Percentiles rank a stretch among this genome's conserved stretches.
Evolutionary conservation across 2,797 vertebrate species (phyloP).

Genomic region (Pipistrellus kuhlii): DNA sequence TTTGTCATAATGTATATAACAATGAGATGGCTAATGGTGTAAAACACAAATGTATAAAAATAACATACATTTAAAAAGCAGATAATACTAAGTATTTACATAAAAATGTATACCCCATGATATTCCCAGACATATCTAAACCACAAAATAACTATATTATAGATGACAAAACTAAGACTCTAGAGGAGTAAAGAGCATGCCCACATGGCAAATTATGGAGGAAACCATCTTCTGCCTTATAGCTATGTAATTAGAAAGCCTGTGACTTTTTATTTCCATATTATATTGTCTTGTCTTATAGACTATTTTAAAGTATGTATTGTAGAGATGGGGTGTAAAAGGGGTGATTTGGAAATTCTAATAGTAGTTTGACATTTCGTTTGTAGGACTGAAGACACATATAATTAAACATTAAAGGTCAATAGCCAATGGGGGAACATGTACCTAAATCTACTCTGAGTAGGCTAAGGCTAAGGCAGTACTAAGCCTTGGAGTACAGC

Average conservation of each 20-base stretch:
- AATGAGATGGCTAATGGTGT: neutral
- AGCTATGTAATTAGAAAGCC: neutral
- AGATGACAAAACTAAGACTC: neutral
- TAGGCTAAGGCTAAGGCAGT: neutral
- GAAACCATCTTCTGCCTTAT: fast-evolving
- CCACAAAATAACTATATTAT: neutral
- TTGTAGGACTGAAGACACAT: neutral
- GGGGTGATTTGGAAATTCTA: neutral
- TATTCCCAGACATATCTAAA: neutral
- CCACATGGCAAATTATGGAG: neutral
- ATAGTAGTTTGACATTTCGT: neutral
- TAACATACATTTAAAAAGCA: neutral
- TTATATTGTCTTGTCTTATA: neutral
- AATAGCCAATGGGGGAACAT: neutral
- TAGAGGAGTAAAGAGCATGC: fast-evolving
- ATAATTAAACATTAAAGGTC: neutral
- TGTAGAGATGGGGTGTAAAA: neutral
- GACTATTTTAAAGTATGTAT: neutral
- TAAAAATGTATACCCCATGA: neutral
- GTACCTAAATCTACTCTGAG: neutral
- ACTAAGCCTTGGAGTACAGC: neutral
- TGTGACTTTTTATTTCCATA: neutral
- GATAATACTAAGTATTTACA: neutral
- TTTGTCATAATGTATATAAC: neutral
- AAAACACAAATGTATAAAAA: neutral